These are phyloP conservation scores for Poecilia wingei DNA, from an alignment of 2,797 vertebrate species.

Conservation along the genomic window DNA sequence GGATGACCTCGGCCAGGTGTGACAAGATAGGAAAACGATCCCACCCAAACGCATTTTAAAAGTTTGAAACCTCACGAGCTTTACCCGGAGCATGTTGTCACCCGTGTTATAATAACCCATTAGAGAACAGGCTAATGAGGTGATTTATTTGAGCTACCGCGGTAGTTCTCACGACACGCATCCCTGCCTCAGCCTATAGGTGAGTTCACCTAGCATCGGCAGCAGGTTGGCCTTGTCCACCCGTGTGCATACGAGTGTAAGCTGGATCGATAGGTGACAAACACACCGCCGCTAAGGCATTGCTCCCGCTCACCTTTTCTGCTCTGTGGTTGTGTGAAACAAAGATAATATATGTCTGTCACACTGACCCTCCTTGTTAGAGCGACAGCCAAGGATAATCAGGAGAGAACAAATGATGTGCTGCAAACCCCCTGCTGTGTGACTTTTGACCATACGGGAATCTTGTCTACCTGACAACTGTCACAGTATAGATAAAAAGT, in stretches of 20 bases:
- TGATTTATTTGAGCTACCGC: constrained; percentile 50
- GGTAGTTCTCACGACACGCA: constrained; percentile 13
- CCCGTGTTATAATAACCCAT: constrained; percentile 62
- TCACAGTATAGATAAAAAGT: constrained; percentile 13
- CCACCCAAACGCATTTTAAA: constrained; percentile 59
- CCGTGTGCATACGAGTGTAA: constrained; percentile 14
- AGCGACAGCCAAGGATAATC: constrained; percentile 69
- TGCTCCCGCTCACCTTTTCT: constrained; percentile 48
- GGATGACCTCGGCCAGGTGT: constrained; percentile 74
- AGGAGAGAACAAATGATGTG: constrained; percentile 62
- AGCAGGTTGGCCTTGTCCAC: constrained; percentile 41
- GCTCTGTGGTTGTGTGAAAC: constrained; percentile 22
- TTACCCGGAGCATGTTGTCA: constrained; percentile 47
- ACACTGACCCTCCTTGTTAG: constrained; percentile 63
- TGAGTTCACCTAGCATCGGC: constrained; percentile 6
- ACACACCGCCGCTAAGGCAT: constrained; percentile 29
- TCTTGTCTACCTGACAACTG: constrained; percentile 14
- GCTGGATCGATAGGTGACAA: constrained; percentile 52
- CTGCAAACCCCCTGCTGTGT: constrained; percentile 40
- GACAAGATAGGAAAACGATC: constrained; percentile 68
- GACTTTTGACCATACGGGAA: constrained; percentile 61
- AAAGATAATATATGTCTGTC: constrained; percentile 41
- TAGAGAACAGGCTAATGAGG: constrained; percentile 64
- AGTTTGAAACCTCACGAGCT: constrained; percentile 66
- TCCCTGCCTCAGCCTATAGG: not conserved